Percentiles rank a stretch among this genome's conserved stretches.
Conservation (phyloP, 2,113 vertebrate genomes). For the Gracilinanus agilis region DNA sequence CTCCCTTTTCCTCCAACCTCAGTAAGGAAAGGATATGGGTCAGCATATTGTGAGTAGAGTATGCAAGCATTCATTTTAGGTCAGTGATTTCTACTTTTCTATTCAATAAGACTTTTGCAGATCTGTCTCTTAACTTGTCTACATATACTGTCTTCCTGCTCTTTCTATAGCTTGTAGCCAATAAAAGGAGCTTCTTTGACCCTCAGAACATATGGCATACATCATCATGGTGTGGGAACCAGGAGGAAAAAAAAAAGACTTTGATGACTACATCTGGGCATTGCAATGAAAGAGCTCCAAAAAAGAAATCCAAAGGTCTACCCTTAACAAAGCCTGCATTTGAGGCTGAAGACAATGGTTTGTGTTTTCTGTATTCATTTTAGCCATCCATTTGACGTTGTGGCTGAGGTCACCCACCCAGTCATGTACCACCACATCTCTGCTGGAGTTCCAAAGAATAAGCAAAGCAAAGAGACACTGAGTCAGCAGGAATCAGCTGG, state of each 20-base stretch:
- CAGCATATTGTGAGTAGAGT: conserved; percentile 14
- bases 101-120: neutral
- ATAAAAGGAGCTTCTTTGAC: conserved; percentile 26
- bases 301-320: conserved; percentile 49
- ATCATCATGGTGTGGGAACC: conserved; percentile 37
- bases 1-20: conserved; percentile 18
- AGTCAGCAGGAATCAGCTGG: conserved; percentile 5
- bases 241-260: conserved; percentile 5
- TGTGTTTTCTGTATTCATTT: conserved; percentile 32
- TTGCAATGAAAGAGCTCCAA: conserved; percentile 41
- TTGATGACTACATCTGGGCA: conserved; percentile 54
- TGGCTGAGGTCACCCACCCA: neutral
- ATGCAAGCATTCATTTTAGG: neutral
- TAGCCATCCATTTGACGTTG: conserved; percentile 27
- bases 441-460: conserved; percentile 8
- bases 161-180: conserved; percentile 19
- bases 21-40: conserved; percentile 51
- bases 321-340: conserved; percentile 34
- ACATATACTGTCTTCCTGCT: neutral
- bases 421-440: neutral
- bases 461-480: conserved; percentile 9
- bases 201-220: conserved; percentile 39
- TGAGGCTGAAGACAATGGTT: conserved; percentile 35
- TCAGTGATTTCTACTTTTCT: conserved; percentile 7
- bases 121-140: conserved; percentile 5